Percentiles rank a stretch among this genome's conserved stretches.
Evolutionary conservation across 2,113 vertebrate species (phyloP).

Genomic region (Xiphophorus hellerii): DNA sequence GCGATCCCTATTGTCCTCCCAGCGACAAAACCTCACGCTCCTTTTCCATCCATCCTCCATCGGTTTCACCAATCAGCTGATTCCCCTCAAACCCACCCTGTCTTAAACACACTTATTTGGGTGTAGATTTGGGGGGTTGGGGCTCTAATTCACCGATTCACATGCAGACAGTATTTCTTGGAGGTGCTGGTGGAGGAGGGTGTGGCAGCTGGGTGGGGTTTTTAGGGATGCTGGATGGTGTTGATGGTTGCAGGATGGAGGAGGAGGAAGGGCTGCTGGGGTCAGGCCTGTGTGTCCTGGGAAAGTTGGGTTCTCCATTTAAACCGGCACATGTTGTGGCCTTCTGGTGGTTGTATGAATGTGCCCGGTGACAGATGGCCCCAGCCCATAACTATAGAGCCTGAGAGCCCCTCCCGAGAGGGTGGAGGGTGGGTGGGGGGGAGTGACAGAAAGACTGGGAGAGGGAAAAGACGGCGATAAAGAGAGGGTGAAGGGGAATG

Average conservation of each 20-base stretch:
- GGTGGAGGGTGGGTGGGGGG: conserved; percentile 49
- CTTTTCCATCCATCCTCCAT: conserved; percentile 49
- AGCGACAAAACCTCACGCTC: conserved; percentile 69
- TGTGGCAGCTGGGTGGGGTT: conserved; percentile 62
- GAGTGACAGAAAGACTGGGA: conserved; percentile 12
- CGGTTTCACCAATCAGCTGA: conserved; percentile 81
- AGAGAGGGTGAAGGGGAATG: conserved; percentile 4
- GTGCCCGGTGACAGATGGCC: conserved; percentile 80
- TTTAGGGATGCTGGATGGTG: conserved; percentile 47
- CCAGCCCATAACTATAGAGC: conserved; percentile 80
- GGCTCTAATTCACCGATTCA: conserved; percentile 63
- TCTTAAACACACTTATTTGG: conserved; percentile 33
- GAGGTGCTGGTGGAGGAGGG: conserved; percentile 46
- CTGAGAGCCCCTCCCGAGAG: conserved; percentile 58
- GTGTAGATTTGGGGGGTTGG: conserved; percentile 5
- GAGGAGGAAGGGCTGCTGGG: conserved; percentile 64
- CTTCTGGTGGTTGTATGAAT: conserved; percentile 83
- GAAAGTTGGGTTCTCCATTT: conserved; percentile 85
- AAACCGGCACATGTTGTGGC: conserved; percentile 83
- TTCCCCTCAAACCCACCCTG: conserved; percentile 66
- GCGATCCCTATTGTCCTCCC: conserved; percentile 69
- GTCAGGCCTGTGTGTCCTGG: conserved; percentile 84
- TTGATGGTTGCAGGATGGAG: conserved; percentile 36
- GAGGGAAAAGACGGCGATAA: conserved; percentile 24
- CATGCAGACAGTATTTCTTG: conserved; percentile 71